These are phyloP conservation scores for Diadegma fenestrale DNA, from an alignment of 2,888 invertebrate genomes.

Conservation along the genomic window DNA sequence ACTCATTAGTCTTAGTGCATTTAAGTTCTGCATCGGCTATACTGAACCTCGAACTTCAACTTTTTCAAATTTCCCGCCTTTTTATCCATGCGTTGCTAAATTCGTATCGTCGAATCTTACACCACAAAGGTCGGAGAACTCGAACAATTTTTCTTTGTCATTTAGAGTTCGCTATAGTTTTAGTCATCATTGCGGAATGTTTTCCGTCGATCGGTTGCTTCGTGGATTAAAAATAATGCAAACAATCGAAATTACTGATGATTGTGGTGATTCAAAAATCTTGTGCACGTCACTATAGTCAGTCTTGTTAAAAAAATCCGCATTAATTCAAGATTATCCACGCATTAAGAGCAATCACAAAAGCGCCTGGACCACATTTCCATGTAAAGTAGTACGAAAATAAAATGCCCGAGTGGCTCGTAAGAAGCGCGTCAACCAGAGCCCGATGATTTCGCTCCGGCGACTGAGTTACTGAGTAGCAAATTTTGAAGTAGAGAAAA, in stretches of 20 bases:
- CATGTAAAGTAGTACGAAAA: neutral
- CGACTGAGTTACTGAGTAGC: conserved; percentile 76
- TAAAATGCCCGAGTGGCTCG: neutral
- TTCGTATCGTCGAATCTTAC: conserved; percentile 6
- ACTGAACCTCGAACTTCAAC: neutral
- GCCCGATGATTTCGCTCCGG: conserved; percentile 71
- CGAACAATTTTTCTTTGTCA: neutral
- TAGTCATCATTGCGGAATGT: neutral
- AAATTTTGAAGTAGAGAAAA: conserved; percentile 67
- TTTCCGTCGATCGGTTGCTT: neutral
- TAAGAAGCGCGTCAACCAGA: conserved; percentile 48
- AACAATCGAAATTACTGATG: neutral
- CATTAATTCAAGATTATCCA: neutral
- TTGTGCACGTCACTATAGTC: neutral
- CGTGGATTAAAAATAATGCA: neutral
- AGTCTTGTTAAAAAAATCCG: neutral
- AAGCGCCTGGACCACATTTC: neutral
- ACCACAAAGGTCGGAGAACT: neutral
- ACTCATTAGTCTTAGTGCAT: neutral
- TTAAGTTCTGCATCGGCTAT: neutral
- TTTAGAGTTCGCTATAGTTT: neutral
- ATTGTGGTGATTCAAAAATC: neutral
- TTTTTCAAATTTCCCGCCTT: conserved; percentile 1
- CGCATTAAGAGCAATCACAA: neutral
- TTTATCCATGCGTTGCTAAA: neutral